Conservation (phyloP, 2,113 vertebrate species). For the Phalacrocorax brasilianus region DNA sequence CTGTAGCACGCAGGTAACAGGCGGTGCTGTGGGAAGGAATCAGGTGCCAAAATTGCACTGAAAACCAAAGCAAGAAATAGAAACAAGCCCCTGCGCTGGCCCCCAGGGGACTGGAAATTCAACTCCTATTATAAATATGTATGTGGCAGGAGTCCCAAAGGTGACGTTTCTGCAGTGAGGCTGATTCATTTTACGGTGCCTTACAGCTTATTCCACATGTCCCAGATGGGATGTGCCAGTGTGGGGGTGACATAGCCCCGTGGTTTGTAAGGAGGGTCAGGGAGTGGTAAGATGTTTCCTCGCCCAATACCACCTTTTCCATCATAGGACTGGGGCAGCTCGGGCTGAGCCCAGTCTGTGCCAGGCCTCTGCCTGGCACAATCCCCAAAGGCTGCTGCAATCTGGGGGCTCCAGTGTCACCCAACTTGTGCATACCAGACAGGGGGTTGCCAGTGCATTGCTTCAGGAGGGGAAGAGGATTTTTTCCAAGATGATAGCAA, state of each 20-base stretch:
- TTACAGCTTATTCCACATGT: not conserved
- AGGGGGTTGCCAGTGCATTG: not conserved
- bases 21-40: not conserved
- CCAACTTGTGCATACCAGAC: rapidly evolving
- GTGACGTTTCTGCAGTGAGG: not conserved
- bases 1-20: not conserved
- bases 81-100: not conserved
- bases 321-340: not conserved
- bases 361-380: not conserved
- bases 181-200: not conserved
- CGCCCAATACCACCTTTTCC: not conserved
- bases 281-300: not conserved
- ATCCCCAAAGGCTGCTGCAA: not conserved
- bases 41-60: not conserved
- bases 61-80: slow-evolving; percentile 13
- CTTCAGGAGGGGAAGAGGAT: not conserved
- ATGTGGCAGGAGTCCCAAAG: slow-evolving; percentile 13
- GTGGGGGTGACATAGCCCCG: not conserved
- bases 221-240: not conserved
- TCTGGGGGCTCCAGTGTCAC: not conserved
- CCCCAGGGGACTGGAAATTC: not conserved
- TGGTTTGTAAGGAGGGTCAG: not conserved
- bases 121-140: not conserved
- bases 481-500: not conserved
- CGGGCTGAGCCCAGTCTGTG: rapidly evolving